These are phyloP conservation scores for Strigamia maritima DNA, from an alignment of 2,888 invertebrate species.

Conservation along the genomic window DNA sequence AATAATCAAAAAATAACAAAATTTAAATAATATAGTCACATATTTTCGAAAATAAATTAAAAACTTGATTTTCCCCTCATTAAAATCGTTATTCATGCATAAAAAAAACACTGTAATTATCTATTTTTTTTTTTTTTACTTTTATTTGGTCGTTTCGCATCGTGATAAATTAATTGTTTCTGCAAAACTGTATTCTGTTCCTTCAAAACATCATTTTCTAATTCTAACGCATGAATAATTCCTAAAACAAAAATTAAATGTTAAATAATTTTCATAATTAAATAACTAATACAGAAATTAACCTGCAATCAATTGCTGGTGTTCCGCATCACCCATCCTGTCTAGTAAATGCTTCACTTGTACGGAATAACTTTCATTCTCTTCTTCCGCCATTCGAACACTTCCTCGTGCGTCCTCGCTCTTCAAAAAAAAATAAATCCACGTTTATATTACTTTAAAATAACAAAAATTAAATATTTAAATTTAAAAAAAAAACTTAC, in stretches of 20 bases:
- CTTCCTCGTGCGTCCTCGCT: not conserved
- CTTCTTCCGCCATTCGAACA: not conserved
- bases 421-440: not conserved
- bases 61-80: no score
- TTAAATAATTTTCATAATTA: not conserved
- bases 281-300: not conserved
- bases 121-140: no score
- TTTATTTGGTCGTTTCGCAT: not conserved
- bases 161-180: not conserved
- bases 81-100: no score
- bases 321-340: not conserved
- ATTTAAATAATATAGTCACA: no score
- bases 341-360: not conserved
- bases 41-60: no score
- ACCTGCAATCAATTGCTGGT: constrained; percentile 22
- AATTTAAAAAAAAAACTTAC: not conserved
- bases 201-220: constrained; percentile 26
- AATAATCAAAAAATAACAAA: no score
- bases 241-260: not conserved
- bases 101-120: no score
- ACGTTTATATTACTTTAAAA: no score
- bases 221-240: constrained; percentile 13
- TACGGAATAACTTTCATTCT: not conserved
- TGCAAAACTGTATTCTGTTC: not conserved
- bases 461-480: no score